Evolutionary conservation across 2,113 vertebrate genomes (phyloP), one percentile per base, ranked within the genome.

Genomic region (Azemiops feae): DNA sequence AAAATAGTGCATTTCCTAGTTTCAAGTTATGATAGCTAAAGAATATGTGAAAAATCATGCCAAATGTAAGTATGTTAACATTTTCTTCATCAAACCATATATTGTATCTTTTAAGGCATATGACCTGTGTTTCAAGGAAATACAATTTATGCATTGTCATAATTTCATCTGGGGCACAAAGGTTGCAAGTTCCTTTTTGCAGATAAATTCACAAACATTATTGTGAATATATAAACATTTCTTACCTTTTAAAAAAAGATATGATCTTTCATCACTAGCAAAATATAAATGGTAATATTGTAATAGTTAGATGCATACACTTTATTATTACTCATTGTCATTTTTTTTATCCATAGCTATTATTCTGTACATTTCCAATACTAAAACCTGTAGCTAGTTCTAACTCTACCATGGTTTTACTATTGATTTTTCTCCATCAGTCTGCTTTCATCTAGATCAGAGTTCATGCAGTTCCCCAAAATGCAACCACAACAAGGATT

Each of bases 1-100:
- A 25, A 64, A 52, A 34, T 81, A 55, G 60, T 47, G 12, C 25
- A 89, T 92, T 92, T 89, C n/a, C 39, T 74, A 89, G 50, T 54
- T 74, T 43, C 50, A 81, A 53, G 14, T 39, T 74, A 10, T 81
- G 50, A 89, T 89, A 30, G 87, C 25, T 89, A 39, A 53, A 55
- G 34, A 89, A 92, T 87, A 89, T 60, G 60, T 89, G 87, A 92
- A 89, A 81, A 54, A 54, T 89, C 60, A 89, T 89, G 54, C 60
- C 91, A 89, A 89, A 89, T 89, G 45, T 55, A 88, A 88, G 50
- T 81, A 53, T 55, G 3, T 81, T 81, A 89, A 81, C 23, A 22
- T 81, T 89, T 54, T 88, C 16, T 81, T n/a, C 60, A 81, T 64
- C 50, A 92, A 81, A 54, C 87, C 92, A 92, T 92, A 88, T 92